These are phyloP conservation scores for Branchinecta lindahli DNA, from an alignment of 1,140 invertebrate species.

Conservation along the genomic window DNA sequence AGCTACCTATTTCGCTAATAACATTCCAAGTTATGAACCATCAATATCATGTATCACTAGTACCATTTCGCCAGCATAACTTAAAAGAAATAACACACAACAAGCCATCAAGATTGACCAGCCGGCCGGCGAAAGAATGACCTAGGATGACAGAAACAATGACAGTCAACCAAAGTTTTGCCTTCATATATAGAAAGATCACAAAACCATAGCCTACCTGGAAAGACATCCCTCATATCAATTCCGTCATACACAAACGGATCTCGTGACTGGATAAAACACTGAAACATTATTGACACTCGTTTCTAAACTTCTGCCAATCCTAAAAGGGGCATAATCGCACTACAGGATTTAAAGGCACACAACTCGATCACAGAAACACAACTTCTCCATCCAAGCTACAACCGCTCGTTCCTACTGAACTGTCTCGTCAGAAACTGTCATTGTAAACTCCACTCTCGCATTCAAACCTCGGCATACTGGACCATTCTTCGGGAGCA, in stretches of 20 bases:
- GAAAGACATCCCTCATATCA: slow-evolving; percentile 10
- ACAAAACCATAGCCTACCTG: background rate
- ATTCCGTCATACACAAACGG: background rate
- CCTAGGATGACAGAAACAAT: too few species aligned
- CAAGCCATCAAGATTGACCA: too few species aligned
- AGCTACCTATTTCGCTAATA: too few species aligned
- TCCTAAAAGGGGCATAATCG: background rate
- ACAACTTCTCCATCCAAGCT: background rate
- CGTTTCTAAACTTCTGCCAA: too few species aligned
- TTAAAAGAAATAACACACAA: too few species aligned
- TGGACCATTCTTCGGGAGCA: background rate
- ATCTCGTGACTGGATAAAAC: background rate
- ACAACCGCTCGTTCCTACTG: background rate
- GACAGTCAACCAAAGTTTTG: too few species aligned
- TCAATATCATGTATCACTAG: too few species aligned
- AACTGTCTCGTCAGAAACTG: background rate
- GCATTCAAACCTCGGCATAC: background rate
- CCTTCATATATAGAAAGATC: background rate
- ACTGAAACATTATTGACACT: background rate
- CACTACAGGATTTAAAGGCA: background rate
- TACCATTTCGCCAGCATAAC: too few species aligned
- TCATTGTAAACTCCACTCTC: background rate
- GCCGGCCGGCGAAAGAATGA: too few species aligned
- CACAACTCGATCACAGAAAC: background rate
- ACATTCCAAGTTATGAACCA: too few species aligned